Base-by-base conservation (phyloP, 2,113 vertebrate genomes). In the Tonatia bakeri region DNA sequence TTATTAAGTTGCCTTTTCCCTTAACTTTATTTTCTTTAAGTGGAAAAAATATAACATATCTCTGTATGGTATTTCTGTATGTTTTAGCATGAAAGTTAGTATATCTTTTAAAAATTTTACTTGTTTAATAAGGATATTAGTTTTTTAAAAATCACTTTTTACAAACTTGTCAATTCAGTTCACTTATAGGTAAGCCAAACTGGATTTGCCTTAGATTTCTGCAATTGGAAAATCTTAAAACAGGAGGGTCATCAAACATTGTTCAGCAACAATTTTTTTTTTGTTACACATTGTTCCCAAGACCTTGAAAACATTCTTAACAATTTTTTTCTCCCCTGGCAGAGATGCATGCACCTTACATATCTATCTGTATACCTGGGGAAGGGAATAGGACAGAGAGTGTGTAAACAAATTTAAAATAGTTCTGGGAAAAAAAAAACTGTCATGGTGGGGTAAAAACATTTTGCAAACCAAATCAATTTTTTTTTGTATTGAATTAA, bases 41-140 rank as follows among this genome's bases (percentile, higher is more conserved):
- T 89, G 93, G 93, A 94, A 95, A 94, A 15, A 85, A 77, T 75
- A 17, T 79, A 95, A 87, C 67, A 12, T 85, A 70, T 33, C 83
- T 95, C 90, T 80, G 3, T n/a, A 5, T 79, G 76, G 47, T 54
- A 56, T 96, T 97, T 94, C 43, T 82, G 28, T 67, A 67, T 97
- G 94, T 97, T 95, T 96, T 82, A 97, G 36, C 59, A 45, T 94
- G 73, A 91, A 85, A 96, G 65, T 79, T 80, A 94, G 82, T 81
- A 92, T 13, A 50, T 54, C 33, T 86, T 94, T 94, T 95, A 95
- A 87, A 45, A 75, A 97, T 96, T 96, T 97, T 5, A 5, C 87
- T 94, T 97, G 73, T 83, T 96, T 98, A 96, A 94, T 97, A 80
- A 72, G 28, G 10, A 45, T 59, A 94, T 96, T 90, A 3, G 61